Base-by-base conservation (phyloP, 2,797 vertebrate species). In the Vireo griseus region DNA sequence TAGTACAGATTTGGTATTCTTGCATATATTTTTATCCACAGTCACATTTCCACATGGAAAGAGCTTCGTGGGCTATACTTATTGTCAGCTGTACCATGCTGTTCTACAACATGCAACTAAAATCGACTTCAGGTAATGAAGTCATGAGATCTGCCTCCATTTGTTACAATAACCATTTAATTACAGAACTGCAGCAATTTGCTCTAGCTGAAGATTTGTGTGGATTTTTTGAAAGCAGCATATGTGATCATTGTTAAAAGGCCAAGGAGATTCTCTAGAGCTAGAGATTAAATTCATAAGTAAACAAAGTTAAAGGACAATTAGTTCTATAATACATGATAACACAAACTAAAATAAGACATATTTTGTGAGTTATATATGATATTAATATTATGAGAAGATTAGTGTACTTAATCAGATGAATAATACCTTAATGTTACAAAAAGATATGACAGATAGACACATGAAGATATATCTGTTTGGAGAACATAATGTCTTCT, bases 301-400 rank as follows among this genome's bases (percentile, higher is more conserved):
- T 4, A 52, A 81, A 35, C 1, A 37, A 59, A 73, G 68, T 40
- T 54, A 84, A 82, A 40, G 12, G 1, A 54, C 3, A 68, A 33
- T 2, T 42, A 45, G 3, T 55, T 65, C 42, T 42, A 10, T n/a
- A 88, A 50, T 6, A n/a, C 13, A 37, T 1, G 1, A 31, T 51
- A 88, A 65, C 10, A 65, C 6, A 84, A 75, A 63, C 5, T 33
- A 25, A 50, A 57, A 42, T 35, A 59, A 59, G 6, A 57, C 7
- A 21, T 55, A 45, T n/a, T 77, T 71, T 80, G 7, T 63, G 20
- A 62, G 5, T 73, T 42, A 52, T 35, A 19, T 24, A 20, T 25
- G 3, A 28, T 52, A 28, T 37, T 54, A 71, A 44, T 24, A n/a
- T 9, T 35, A 16, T 0, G 0, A 79, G 20, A 50, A 62, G 5